Conservation (phyloP, 1,140 invertebrate genomes). For the Diorhabda carinulata region DNA sequence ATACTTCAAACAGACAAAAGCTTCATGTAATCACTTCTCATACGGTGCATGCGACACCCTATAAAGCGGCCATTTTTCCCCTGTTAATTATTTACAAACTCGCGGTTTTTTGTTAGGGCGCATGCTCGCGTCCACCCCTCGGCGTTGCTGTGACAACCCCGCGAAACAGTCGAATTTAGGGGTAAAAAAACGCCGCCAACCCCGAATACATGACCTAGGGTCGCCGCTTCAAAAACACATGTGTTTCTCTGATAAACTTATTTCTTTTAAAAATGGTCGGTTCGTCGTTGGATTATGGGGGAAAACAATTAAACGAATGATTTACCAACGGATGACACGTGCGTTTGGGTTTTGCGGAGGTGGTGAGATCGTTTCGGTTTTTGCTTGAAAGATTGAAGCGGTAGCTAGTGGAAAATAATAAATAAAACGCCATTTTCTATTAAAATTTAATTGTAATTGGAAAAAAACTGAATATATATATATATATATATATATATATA, state of each 20-base stretch:
- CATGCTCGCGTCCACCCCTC: conserved; percentile 8
- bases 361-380: background rate
- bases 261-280: conserved; percentile 13
- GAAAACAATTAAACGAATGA: conserved; percentile 11
- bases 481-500: no score
- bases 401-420: no score
- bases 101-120: conserved; percentile 9
- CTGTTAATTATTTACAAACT: conserved; percentile 14
- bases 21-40: conserved; percentile 9
- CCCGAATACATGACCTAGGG: conserved; percentile 14
- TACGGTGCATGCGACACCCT: conserved; percentile 4
- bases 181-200: conserved; percentile 10
- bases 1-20: conserved; percentile 3
- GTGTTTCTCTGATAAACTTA: conserved; percentile 14
- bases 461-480: no score
- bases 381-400: background rate
- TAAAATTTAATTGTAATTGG: no score
- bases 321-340: background rate
- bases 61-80: conserved; percentile 14
- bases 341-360: background rate
- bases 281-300: conserved; percentile 8
- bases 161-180: conserved; percentile 9
- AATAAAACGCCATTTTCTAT: no score
- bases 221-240: conserved; percentile 7
- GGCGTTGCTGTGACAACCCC: conserved; percentile 13